A percentile compares a stretch with the other conserved stretches of the same genome.
Evolutionary conservation across 1,140 invertebrate genomes (phyloP).

Genomic region (Brachionus sp.): DNA sequence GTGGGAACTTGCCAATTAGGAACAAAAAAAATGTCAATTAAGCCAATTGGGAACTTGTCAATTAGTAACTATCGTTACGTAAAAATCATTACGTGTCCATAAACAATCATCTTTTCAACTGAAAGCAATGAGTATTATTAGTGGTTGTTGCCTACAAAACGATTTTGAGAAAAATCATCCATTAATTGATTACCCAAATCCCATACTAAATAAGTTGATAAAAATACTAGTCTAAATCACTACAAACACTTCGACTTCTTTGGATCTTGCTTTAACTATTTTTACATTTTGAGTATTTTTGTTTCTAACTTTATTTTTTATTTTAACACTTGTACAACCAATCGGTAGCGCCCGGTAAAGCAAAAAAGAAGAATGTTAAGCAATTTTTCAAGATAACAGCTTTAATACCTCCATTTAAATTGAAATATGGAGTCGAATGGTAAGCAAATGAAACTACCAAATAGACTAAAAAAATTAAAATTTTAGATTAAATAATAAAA

Average conservation of each 20-base stretch:
- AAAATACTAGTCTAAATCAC: not conserved
- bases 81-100: too few relatives aligned
- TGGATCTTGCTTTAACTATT: not conserved
- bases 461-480: not conserved
- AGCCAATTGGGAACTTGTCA: too few relatives aligned
- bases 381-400: not conserved
- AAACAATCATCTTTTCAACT: too few relatives aligned
- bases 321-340: not conserved
- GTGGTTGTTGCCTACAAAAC: slow-evolving; percentile 60
- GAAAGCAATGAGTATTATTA: slow-evolving; percentile 73
- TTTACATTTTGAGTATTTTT: not conserved
- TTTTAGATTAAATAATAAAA: not conserved
- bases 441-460: not conserved
- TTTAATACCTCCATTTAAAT: not conserved
- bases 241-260: not conserved
- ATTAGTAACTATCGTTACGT: too few relatives aligned
- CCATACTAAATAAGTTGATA: not conserved
- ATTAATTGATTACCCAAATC: slow-evolving; percentile 1
- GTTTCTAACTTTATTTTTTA: not conserved
- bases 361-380: not conserved
- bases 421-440: not conserved
- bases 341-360: not conserved
- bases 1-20: too few relatives aligned
- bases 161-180: not conserved
- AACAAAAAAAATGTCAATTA: too few relatives aligned